phyloP scores from a whole-genome alignment of 2,797 vertebrate genomes.

The Lacerta bilineata region DNA sequence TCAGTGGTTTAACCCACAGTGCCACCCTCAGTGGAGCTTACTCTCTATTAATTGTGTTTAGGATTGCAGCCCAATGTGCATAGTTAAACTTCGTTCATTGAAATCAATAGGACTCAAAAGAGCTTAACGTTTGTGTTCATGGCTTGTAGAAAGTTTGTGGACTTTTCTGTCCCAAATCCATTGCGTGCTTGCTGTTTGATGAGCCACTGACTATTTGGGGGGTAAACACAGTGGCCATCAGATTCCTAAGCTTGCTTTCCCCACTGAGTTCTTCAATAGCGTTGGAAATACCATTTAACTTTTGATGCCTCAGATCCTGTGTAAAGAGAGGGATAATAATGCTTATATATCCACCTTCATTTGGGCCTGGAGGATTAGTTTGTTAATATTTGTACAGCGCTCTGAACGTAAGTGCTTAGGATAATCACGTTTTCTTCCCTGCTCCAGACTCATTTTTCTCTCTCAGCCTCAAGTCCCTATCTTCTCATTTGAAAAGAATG shows the following conservation, averaged over 20 bases:
- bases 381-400: slow-evolving; percentile 78
- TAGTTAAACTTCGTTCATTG: background rate
- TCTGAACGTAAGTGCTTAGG: slow-evolving; percentile 74
- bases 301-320: slow-evolving; percentile 56
- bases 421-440: slow-evolving; percentile 70
- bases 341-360: slow-evolving; percentile 74
- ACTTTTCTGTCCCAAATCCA: background rate
- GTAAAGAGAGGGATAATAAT: slow-evolving; percentile 73
- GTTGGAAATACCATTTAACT: slow-evolving; percentile 67
- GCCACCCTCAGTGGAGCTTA: background rate
- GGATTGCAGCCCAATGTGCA: background rate
- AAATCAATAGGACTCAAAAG: background rate
- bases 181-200: background rate
- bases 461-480: slow-evolving; percentile 55
- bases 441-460: slow-evolving; percentile 69
- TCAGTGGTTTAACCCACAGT: too few species aligned
- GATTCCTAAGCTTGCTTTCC: slow-evolving; percentile 18
- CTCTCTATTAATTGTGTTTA: background rate
- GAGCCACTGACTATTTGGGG: background rate
- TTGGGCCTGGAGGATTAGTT: slow-evolving; percentile 77
- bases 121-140: background rate
- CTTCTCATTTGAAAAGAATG: slow-evolving; percentile 42
- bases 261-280: slow-evolving; percentile 36
- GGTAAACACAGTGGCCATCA: slow-evolving; percentile 22
- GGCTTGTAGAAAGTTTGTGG: background rate